Conservation (phyloP, 2,797 vertebrate genomes). For the Myotis vivesi region DNA sequence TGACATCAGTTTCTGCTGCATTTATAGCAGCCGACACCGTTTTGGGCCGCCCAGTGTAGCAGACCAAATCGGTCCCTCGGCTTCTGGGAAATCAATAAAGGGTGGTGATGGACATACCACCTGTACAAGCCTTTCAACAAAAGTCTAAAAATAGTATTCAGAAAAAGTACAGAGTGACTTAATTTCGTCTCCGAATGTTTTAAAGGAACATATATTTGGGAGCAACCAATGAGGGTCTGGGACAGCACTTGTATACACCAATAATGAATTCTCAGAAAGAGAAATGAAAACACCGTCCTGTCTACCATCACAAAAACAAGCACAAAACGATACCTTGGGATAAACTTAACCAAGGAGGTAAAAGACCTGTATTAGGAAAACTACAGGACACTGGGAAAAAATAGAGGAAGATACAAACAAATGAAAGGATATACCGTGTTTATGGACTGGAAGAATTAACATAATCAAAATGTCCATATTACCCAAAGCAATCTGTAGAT, state of each 20-base stretch:
- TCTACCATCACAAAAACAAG: too few relatives aligned
- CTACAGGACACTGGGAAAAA: too few relatives aligned
- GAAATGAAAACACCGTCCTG: too few relatives aligned
- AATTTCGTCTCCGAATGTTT: background rate
- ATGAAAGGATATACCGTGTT: too few relatives aligned
- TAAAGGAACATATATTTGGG: constrained; percentile 47
- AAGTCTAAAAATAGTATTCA: constrained; percentile 53
- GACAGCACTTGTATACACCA: background rate
- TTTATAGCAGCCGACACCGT: constrained; percentile 38
- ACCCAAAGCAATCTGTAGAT: too few relatives aligned
- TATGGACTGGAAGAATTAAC: too few relatives aligned
- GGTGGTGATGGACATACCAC: constrained; percentile 43
- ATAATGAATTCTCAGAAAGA: too few relatives aligned
- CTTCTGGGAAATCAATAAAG: constrained; percentile 65
- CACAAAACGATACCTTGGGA: too few relatives aligned
- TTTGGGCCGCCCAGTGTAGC: background rate
- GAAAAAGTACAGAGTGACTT: constrained; percentile 8
- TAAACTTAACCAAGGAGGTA: too few relatives aligned
- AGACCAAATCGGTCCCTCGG: constrained; percentile 38
- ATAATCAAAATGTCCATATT: too few relatives aligned
- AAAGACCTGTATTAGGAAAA: too few relatives aligned
- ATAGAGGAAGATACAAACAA: too few relatives aligned
- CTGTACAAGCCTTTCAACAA: constrained; percentile 41
- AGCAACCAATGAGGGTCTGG: background rate
- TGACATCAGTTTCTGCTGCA: constrained; percentile 25